Percentiles rank a stretch among this genome's conserved stretches.
These are phyloP conservation scores for honey bee (Apis mellifera) DNA, from an alignment of 1,140 invertebrate species.

Conservation along the genomic window DNA sequence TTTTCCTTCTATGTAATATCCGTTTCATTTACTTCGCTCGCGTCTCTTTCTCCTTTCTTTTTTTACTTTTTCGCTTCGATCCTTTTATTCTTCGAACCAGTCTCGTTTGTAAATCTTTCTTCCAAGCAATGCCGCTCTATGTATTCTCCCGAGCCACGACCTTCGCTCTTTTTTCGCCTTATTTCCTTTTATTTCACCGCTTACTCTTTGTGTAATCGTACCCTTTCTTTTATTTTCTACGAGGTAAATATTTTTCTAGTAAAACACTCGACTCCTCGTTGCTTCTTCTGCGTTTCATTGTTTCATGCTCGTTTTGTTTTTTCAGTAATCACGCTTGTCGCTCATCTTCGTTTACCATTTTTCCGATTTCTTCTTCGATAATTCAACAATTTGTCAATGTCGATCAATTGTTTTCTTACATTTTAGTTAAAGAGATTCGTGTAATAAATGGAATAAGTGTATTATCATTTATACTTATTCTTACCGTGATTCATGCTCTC, in stretches of 20 bases:
- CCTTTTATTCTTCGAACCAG: neutral
- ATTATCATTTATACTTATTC: too few relatives aligned
- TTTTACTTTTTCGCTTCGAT: neutral
- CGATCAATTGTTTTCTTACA: too few relatives aligned
- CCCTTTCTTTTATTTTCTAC: neutral
- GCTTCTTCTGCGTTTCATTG: too few relatives aligned
- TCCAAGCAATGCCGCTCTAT: neutral
- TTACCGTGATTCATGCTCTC: too few relatives aligned
- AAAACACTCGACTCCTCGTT: neutral
- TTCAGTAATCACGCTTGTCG: too few relatives aligned
- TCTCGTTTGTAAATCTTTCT: conserved; percentile 25
- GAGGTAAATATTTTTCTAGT: conserved; percentile 15
- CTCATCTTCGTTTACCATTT: too few relatives aligned
- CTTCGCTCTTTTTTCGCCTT: neutral
- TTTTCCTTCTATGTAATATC: neutral
- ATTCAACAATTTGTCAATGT: too few relatives aligned
- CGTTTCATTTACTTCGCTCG: conserved; percentile 1
- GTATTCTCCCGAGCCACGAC: neutral
- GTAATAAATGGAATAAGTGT: too few relatives aligned
- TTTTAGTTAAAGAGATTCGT: too few relatives aligned
- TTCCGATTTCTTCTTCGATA: too few relatives aligned
- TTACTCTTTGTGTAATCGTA: neutral
- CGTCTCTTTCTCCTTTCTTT: neutral
- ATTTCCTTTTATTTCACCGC: neutral
- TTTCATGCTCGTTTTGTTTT: too few relatives aligned